Conservation (phyloP, 2,797 vertebrate species). For the Myripristis murdjan region DNA sequence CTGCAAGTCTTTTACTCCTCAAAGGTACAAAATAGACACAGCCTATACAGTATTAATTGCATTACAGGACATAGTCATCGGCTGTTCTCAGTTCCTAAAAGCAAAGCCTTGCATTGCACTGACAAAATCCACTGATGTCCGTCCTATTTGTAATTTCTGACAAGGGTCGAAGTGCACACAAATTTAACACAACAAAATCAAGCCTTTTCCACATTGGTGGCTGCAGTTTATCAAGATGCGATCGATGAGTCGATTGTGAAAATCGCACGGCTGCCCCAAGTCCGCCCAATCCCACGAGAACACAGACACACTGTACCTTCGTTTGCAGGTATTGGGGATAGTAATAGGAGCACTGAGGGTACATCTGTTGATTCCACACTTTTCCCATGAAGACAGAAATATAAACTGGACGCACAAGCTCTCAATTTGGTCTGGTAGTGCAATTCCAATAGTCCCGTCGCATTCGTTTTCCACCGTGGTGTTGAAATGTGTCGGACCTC, state of each 20-base stretch:
- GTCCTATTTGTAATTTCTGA: too few relatives aligned
- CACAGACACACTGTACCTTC: conserved; percentile 78
- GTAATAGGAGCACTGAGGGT: conserved; percentile 92
- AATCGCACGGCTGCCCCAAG: too few relatives aligned
- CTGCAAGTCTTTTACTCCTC: background rate
- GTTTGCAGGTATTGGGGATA: conserved; percentile 91
- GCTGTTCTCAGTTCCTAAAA: background rate
- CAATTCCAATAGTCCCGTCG: conserved; percentile 77
- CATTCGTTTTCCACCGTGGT: conserved; percentile 47
- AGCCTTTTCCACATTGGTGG: too few relatives aligned
- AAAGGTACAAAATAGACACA: background rate
- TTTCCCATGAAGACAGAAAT: conserved; percentile 91
- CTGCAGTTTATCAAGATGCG: too few relatives aligned
- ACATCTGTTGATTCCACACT: conserved; percentile 92
- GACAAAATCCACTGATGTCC: background rate
- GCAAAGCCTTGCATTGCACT: background rate
- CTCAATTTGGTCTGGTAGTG: conserved; percentile 59
- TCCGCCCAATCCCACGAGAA: too few relatives aligned
- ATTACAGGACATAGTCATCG: background rate
- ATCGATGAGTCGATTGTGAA: too few relatives aligned
- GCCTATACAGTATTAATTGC: background rate
- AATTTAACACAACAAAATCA: too few relatives aligned
- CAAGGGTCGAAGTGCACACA: too few relatives aligned
- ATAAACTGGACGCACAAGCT: conserved; percentile 81
- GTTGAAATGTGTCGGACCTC: conserved; percentile 52